These are phyloP conservation scores for Polydrusus pterygomalis DNA, from an alignment of 2,888 invertebrate species.

Conservation along the genomic window DNA sequence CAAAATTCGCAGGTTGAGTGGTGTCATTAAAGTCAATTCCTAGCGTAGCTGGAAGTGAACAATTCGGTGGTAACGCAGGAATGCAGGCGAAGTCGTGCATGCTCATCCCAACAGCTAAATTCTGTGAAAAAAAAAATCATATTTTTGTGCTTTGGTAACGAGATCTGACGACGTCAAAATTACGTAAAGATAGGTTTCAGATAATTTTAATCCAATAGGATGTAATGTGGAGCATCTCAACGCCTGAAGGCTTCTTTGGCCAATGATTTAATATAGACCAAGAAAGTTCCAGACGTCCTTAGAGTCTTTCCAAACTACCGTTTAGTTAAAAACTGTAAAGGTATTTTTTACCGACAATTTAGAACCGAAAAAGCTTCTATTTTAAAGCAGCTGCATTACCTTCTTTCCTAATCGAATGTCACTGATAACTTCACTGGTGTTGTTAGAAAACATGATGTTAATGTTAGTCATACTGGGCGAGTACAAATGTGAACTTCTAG, in stretches of 20 bases:
- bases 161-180: too few relatives aligned
- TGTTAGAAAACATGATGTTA: constrained; percentile 87
- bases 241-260: too few relatives aligned
- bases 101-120: constrained; percentile 81
- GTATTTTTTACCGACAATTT: too few relatives aligned
- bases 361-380: background rate
- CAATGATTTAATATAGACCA: too few relatives aligned
- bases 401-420: constrained; percentile 83
- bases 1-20: constrained; percentile 89
- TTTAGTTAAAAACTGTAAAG: too few relatives aligned
- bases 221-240: too few relatives aligned
- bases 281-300: too few relatives aligned
- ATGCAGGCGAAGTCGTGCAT: constrained; percentile 86
- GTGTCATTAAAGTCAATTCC: constrained; percentile 96
- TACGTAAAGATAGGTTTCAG: too few relatives aligned
- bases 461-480: constrained; percentile 88
- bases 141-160: too few relatives aligned
- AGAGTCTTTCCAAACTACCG: too few relatives aligned
- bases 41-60: constrained; percentile 79
- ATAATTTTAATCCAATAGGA: too few relatives aligned
- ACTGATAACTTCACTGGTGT: constrained; percentile 77
- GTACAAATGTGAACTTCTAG: constrained; percentile 87
- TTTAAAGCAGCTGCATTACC: constrained; percentile 71
- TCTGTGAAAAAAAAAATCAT: constrained; percentile 71
- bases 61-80: constrained; percentile 77